Conservation (phyloP, 2,888 invertebrate species). For the Lepetodrilus schrolli region DNA sequence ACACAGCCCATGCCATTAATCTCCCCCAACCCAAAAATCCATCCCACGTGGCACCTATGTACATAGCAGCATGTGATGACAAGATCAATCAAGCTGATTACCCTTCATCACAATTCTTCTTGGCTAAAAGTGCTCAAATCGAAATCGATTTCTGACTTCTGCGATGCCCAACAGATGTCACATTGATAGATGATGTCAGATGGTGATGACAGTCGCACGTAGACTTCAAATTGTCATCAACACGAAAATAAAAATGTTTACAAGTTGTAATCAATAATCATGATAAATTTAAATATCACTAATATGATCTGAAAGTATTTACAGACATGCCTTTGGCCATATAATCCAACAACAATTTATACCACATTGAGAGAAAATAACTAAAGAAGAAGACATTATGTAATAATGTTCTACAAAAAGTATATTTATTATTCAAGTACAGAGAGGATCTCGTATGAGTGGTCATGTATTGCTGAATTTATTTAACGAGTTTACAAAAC, state of each 20-base stretch:
- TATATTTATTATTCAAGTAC: too few species aligned
- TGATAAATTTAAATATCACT: background rate
- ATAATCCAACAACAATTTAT: background rate
- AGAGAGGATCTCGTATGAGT: too few species aligned
- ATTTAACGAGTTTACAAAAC: too few species aligned
- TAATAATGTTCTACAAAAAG: background rate
- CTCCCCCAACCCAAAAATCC: background rate
- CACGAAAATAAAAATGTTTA: too few species aligned
- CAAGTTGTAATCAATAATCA: too few species aligned
- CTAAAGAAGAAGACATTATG: background rate
- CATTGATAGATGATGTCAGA: too few species aligned
- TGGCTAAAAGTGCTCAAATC: background rate
- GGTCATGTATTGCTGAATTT: too few species aligned
- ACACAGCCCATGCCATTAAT: background rate
- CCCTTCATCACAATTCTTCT: constrained; percentile 2
- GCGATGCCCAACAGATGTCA: background rate
- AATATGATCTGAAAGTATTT: background rate
- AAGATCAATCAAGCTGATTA: background rate
- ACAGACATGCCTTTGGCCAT: background rate
- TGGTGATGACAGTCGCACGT: too few species aligned
- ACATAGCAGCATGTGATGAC: background rate
- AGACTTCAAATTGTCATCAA: too few species aligned
- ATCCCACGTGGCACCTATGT: background rate
- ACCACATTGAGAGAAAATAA: background rate
- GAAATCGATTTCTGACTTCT: background rate